Evolutionary conservation across 1,140 invertebrate genomes (phyloP).

Genomic region (Neotoxoptera formosana): DNA sequence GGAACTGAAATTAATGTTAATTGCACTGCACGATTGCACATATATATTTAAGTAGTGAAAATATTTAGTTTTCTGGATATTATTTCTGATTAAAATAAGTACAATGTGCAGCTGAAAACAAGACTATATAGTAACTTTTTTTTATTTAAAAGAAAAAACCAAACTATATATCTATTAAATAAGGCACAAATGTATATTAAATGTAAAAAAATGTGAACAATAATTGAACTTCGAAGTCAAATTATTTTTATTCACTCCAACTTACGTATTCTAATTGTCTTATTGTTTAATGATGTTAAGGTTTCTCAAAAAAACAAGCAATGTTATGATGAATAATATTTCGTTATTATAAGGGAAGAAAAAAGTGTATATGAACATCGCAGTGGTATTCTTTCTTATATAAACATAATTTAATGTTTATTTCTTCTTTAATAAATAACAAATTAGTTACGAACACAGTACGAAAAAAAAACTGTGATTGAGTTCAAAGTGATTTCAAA

Average conservation of each 20-base stretch:
- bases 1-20: background rate
- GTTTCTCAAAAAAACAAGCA: background rate
- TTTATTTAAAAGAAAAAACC: background rate
- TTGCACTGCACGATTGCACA: no score
- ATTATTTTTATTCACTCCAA: background rate
- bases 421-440: conserved; percentile 48
- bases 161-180: background rate
- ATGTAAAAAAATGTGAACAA: background rate
- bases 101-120: background rate
- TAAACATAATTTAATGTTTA: conserved; percentile 31
- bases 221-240: background rate
- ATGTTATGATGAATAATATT: background rate
- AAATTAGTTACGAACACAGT: background rate
- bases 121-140: background rate
- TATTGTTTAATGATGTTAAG: background rate
- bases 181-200: background rate
- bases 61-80: background rate
- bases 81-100: background rate
- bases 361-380: background rate
- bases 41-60: background rate
- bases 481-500: background rate
- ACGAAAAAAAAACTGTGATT: background rate
- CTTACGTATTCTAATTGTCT: background rate
- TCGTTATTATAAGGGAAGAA: background rate
- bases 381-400: conserved; percentile 24